phyloP scores from a whole-genome alignment of 2,797 vertebrate genomes.

The Ataeniobius toweri region DNA sequence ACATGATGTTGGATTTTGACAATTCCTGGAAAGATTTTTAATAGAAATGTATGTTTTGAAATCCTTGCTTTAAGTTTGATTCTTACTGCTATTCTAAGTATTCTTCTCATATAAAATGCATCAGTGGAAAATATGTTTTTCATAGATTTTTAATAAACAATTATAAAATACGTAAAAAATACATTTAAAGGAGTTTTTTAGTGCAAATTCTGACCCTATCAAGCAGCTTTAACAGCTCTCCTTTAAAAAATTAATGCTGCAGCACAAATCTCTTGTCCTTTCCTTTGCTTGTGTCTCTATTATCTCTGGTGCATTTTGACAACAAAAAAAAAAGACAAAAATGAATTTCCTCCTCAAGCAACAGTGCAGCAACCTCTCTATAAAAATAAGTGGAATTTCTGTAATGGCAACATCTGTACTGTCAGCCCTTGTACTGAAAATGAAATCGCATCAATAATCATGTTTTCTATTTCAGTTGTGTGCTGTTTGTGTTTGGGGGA shows the following conservation, averaged over 20 bases:
- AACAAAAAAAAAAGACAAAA: conserved; percentile 40
- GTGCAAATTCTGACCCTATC: not conserved
- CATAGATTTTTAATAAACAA: not conserved
- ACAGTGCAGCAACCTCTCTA: conserved; percentile 18
- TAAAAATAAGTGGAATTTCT: conserved; percentile 29
- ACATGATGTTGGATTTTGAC: too few species aligned
- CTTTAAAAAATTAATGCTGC: conserved; percentile 28
- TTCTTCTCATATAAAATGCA: not conserved
- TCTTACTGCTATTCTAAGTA: not conserved
- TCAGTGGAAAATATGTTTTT: not conserved
- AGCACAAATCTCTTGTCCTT: conserved; percentile 25
- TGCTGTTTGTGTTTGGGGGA: not conserved
- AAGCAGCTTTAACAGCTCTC: conserved; percentile 11
- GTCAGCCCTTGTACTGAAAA: conserved; percentile 34
- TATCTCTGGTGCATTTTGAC: conserved; percentile 58
- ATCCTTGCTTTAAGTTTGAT: not conserved
- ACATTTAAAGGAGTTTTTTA: not conserved
- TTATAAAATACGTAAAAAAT: not conserved
- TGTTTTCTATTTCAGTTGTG: conserved; percentile 43
- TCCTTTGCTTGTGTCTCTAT: conserved; percentile 24
- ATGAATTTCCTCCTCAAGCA: conserved; percentile 50
- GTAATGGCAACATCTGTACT: conserved; percentile 42
- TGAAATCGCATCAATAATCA: conserved; percentile 56
- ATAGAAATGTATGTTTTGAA: not conserved
- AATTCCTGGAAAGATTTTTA: not conserved